phyloP scores from a whole-genome alignment of 2,797 vertebrate species.

The Falco columbarius region DNA sequence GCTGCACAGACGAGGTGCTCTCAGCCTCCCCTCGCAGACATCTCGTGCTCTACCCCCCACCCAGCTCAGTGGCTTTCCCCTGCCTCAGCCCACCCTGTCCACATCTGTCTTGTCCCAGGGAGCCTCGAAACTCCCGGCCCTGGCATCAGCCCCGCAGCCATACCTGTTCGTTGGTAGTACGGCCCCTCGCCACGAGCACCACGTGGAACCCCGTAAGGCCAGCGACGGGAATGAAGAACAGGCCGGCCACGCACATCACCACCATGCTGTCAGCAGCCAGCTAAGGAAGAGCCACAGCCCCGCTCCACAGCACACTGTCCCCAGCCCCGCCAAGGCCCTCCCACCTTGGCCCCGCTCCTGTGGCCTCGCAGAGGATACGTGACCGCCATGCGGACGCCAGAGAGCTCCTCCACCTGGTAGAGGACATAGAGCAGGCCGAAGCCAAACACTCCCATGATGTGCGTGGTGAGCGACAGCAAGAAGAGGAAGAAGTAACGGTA shows the following conservation, averaged over 20 bases:
- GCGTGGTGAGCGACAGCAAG: slow-evolving; percentile 91
- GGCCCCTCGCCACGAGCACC: slow-evolving; percentile 94
- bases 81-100: not conserved
- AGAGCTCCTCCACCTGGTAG: slow-evolving; percentile 89
- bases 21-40: not conserved
- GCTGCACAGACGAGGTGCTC: not conserved
- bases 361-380: slow-evolving; percentile 90
- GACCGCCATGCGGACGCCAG: slow-evolving; percentile 86
- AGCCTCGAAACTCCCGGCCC: not conserved
- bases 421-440: slow-evolving; percentile 93
- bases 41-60: not conserved
- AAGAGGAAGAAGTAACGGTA: slow-evolving; percentile 99
- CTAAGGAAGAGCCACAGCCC: slow-evolving; percentile 62
- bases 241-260: slow-evolving; percentile 95
- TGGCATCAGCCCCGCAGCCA: rapidly evolving
- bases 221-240: slow-evolving; percentile 96
- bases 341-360: rapidly evolving
- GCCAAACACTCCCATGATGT: slow-evolving; percentile 93
- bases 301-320: rapidly evolving
- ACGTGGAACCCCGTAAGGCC: slow-evolving; percentile 97
- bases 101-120: rapidly evolving
- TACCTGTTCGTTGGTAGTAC: slow-evolving; percentile 98
- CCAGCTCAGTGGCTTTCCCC: too few relatives aligned
- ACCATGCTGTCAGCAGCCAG: slow-evolving; percentile 84
- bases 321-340: rapidly evolving